phyloP scores from a whole-genome alignment of 2,797 vertebrate genomes.

The Aviceda cuculoides region DNA sequence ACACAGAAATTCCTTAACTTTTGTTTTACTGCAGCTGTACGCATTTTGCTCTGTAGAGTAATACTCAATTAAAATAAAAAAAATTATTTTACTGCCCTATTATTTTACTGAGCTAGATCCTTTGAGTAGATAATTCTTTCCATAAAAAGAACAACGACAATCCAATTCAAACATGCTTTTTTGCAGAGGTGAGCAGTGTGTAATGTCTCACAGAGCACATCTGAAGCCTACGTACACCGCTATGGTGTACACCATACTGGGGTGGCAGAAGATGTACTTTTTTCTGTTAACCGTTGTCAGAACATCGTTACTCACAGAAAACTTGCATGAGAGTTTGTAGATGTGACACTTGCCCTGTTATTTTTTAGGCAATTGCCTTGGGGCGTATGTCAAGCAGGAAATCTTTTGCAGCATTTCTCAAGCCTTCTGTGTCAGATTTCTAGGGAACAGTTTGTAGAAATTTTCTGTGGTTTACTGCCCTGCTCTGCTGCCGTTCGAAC shows the following conservation, averaged over 20 bases:
- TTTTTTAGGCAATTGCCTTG: neutral
- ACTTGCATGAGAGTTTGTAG: neutral
- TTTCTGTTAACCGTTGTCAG: neutral
- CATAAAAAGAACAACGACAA: neutral
- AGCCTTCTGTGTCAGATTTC: neutral
- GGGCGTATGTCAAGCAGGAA: neutral
- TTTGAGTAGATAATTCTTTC: neutral
- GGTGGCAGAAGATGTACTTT: neutral
- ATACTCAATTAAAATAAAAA: neutral
- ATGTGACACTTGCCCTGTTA: neutral
- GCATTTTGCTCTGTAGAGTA: neutral
- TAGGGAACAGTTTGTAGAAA: neutral
- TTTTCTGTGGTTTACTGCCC: neutral
- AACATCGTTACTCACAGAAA: neutral
- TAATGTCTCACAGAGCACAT: neutral
- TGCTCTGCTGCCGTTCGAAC: neutral
- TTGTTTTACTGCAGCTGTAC: neutral
- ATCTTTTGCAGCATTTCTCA: neutral
- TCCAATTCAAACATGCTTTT: rapidly evolving
- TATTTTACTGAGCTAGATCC: neutral
- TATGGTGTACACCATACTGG: rapidly evolving
- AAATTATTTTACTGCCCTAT: neutral
- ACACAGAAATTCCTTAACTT: neutral
- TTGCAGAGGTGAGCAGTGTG: neutral
- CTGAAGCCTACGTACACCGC: rapidly evolving